phyloP scores from a whole-genome alignment of 2,797 vertebrate genomes.

The Schizothorax lantsangensis region DNA sequence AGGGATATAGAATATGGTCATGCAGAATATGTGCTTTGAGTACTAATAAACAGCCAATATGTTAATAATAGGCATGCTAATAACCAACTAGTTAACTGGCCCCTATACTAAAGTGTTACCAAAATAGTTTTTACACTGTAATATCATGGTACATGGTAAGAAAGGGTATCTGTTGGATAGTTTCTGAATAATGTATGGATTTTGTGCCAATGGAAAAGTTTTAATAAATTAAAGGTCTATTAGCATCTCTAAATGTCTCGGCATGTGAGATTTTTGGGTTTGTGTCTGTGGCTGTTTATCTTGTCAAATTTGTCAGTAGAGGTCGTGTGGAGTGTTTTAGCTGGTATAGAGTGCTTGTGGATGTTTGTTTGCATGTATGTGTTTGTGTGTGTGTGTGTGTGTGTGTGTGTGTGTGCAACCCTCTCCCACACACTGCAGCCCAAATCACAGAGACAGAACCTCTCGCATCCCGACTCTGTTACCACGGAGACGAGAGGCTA shows the following conservation, averaged over 20 bases:
- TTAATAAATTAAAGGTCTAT: not conserved
- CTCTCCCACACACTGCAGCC: slow-evolving; percentile 46
- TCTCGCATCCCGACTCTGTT: slow-evolving; percentile 65
- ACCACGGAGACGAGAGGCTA: slow-evolving; percentile 76
- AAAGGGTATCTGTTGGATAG: not conserved
- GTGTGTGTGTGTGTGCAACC: not conserved
- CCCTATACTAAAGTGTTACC: too few relatives aligned
- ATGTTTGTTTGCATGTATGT: not conserved
- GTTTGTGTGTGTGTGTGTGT: not conserved
- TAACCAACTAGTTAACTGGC: too few relatives aligned
- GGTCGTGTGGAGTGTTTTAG: not conserved
- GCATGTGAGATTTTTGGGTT: not conserved
- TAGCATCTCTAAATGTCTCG: not conserved
- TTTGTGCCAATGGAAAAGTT: not conserved
- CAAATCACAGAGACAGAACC: slow-evolving; percentile 59
- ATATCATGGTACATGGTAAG: not conserved
- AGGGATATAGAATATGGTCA: too few relatives aligned
- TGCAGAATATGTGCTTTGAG: too few relatives aligned
- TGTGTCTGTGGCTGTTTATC: not conserved
- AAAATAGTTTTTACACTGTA: not conserved
- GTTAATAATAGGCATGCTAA: too few relatives aligned
- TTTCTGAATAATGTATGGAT: not conserved
- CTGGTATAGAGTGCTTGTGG: not conserved
- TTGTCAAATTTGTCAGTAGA: not conserved
- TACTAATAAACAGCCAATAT: too few relatives aligned